Percentiles rank a stretch among this genome's conserved stretches.
These are phyloP conservation scores for Trichoplusia ni DNA, from an alignment of 1,140 invertebrate genomes.

Conservation along the genomic window DNA sequence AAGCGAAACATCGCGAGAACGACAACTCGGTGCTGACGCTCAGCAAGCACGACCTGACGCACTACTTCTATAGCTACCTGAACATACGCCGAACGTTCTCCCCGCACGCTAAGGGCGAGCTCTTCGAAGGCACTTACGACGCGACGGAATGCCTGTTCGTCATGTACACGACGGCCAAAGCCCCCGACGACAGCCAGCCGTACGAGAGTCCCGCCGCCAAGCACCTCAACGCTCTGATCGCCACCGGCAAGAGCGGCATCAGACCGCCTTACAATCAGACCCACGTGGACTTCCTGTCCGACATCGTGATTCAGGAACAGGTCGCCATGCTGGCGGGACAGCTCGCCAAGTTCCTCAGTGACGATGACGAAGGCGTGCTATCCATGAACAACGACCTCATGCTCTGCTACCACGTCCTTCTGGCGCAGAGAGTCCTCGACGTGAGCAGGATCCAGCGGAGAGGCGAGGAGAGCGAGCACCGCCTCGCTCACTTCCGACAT, in stretches of 20 bases:
- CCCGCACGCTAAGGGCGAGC: not conserved
- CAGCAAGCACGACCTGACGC: not conserved
- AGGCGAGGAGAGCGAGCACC: not conserved
- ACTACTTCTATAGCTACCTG: no score
- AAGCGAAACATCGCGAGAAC: not conserved
- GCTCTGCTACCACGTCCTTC: conserved; percentile 15
- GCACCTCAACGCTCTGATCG: not conserved
- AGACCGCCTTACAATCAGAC: not conserved
- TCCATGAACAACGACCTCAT: conserved; percentile 16
- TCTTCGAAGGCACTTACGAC: not conserved
- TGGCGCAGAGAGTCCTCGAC: conserved; percentile 7
- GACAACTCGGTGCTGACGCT: not conserved
- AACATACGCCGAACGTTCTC: not conserved
- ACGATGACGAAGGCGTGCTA: not conserved
- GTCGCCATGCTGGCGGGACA: not conserved
- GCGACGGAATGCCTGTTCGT: not conserved
- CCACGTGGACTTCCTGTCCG: conserved; percentile 13
- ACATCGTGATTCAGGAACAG: not conserved
- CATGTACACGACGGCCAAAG: not conserved
- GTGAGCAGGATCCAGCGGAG: conserved; percentile 5
- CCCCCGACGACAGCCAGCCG: not conserved
- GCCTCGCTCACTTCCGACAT: not conserved
- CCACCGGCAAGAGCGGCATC: not conserved
- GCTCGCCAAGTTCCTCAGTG: conserved; percentile 4
- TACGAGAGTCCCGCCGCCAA: not conserved